phyloP scores from a whole-genome alignment of 2,888 invertebrate genomes.

The Acronicta psi region DNA sequence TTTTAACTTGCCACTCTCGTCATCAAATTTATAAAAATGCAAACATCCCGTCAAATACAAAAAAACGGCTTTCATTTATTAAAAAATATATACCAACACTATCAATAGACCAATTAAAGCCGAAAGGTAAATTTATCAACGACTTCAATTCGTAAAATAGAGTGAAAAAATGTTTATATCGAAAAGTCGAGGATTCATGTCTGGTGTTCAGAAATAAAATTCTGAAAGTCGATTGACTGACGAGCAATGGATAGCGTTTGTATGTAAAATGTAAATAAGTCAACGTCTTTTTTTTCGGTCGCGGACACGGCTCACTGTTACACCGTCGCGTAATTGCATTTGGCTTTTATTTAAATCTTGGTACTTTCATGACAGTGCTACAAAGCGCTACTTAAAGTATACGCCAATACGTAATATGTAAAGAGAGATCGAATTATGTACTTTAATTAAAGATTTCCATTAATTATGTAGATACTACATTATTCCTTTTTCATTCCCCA shows the following conservation, averaged over 20 bases:
- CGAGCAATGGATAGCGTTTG: slow-evolving; percentile 61
- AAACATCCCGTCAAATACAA: slow-evolving; percentile 19
- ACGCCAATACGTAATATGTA: neutral
- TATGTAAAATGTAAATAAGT: slow-evolving; percentile 62
- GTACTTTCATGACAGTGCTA: too few species aligned
- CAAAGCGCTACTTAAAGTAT: neutral
- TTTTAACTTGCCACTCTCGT: slow-evolving; percentile 36
- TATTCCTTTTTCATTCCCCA: slow-evolving; percentile 7
- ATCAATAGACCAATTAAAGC: slow-evolving; percentile 50
- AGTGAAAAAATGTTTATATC: slow-evolving; percentile 52
- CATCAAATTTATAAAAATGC: slow-evolving; percentile 29
- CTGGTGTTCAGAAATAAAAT: slow-evolving; percentile 56
- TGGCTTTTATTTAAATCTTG: neutral
- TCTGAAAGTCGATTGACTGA: slow-evolving; percentile 58
- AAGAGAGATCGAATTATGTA: neutral
- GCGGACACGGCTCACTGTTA: slow-evolving; percentile 23
- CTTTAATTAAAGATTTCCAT: slow-evolving; percentile 1
- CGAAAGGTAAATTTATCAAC: slow-evolving; percentile 41
- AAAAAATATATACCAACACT: slow-evolving; percentile 27
- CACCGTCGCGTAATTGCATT: slow-evolving; percentile 23
- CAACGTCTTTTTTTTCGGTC: slow-evolving; percentile 53
- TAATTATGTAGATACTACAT: neutral
- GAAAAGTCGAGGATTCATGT: slow-evolving; percentile 55
- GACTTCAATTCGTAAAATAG: slow-evolving; percentile 42
- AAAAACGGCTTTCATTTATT: slow-evolving; percentile 22